Conservation (phyloP, 1,140 invertebrate species). For the Pseudomyrmex cubaensis region DNA sequence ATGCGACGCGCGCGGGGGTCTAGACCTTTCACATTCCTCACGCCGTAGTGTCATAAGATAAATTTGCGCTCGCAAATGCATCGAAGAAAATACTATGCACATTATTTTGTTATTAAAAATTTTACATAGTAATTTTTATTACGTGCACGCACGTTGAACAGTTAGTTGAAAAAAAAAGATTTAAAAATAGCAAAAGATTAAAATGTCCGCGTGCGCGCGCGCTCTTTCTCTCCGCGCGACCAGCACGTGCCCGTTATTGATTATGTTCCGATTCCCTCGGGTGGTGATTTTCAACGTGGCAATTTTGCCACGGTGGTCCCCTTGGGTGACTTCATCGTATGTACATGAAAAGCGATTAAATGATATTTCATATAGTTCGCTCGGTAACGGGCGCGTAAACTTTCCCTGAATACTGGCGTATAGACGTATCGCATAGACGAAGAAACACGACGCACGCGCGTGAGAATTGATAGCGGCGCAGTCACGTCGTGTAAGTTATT, state of each 20-base stretch:
- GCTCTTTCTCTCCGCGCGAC: not conserved
- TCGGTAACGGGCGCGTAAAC: slow-evolving; percentile 14
- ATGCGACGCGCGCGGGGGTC: slow-evolving; percentile 28
- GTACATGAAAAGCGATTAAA: slow-evolving; percentile 36
- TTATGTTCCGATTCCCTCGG: slow-evolving; percentile 7
- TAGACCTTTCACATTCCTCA: slow-evolving; percentile 72
- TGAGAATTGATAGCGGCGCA: not conserved
- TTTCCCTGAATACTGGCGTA: slow-evolving; percentile 1
- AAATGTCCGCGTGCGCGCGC: not conserved
- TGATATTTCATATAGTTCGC: slow-evolving; percentile 35
- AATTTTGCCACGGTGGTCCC: slow-evolving; percentile 26
- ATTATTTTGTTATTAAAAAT: too few relatives aligned
- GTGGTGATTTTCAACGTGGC: slow-evolving; percentile 5
- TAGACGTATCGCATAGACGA: not conserved
- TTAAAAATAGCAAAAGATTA: not conserved
- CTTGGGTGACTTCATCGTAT: slow-evolving; percentile 2
- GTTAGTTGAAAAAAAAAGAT: not conserved
- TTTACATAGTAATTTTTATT: too few relatives aligned
- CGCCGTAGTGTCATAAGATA: slow-evolving; percentile 62
- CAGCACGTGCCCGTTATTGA: slow-evolving; percentile 1
- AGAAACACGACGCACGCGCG: slow-evolving; percentile 13
- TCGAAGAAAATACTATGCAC: slow-evolving; percentile 37
- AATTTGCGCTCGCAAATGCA: slow-evolving; percentile 27
- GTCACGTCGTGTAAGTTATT: not conserved
- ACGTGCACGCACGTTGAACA: not conserved